Evolutionary conservation across 1,140 invertebrate genomes (phyloP), one percentile per base, ranked within the genome.

Genomic region (Riptortus pedestris): DNA sequence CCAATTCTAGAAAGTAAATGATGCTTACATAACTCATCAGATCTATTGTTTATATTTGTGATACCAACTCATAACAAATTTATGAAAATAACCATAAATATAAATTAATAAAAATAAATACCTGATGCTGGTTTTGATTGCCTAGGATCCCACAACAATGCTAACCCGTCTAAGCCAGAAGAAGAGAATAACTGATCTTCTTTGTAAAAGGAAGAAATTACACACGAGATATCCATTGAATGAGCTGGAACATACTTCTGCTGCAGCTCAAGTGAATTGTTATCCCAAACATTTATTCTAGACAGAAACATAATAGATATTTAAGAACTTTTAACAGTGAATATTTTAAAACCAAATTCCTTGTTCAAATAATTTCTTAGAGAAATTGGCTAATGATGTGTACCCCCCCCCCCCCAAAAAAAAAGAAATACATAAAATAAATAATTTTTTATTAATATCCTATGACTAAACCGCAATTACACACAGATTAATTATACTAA

Each of bases 231-330:
- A 27, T 66, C 62, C 38, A 68, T 55, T 5, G 59, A 51, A 59
- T 71, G 70, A 16, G 69, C 69, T 51, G 57, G 64, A 47, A 59
- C 51, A 47, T 66, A 71, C 1, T 63, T 68, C 12, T 69, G 66
- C 33, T 66, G 68, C 16, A 62, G 26, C 9, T 61, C 57, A 12
- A 71, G 38, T 16, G 58, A 48, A 31, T 70, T 64, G 0, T 61
- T 59, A 60, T 67, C 62, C 70, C 70, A 70, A 18, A 71, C 63
- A 27, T 67, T 70, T 27, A 71, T 70, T 45, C 70, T 70, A 28
- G 24, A 61, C 58, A 24, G n/a, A 52, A 4, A 63, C 2, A 29
- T 7, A 5, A 28, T 31, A 55, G 2, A 14, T 16, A 31, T 11
- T 1, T 31, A 62, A 59, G 57, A 16, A 7, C 9, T 48, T 38